Base-by-base conservation (phyloP, 2,888 invertebrate species). In the Cephus pygmeus region DNA sequence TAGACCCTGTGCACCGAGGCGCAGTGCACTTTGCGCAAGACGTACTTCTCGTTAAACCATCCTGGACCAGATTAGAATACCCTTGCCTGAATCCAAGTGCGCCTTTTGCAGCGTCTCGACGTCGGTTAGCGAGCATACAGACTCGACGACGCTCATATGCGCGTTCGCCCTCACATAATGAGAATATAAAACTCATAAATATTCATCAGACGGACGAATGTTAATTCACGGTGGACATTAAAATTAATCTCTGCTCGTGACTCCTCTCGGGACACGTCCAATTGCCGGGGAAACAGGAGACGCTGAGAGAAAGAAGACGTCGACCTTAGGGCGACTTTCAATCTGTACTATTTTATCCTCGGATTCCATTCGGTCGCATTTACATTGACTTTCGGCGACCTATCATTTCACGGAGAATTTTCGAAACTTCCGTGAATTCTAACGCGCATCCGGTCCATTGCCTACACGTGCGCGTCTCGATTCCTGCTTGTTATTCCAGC, bases 151-250 rank as follows among this genome's bases (percentile, higher is more conserved):
- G 78, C 86, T 84, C 81, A 83, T 85, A 81, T 79, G 69, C 77
- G 69, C 56, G 56, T 15, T 56, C 56, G 56, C 23, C 56, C 56
- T 56, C 23, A 9, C 23, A 56, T 23, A 36, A 73, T 77, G 40
- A 77, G 80, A 82, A 76, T 83, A 80, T 82, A 79, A 82, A 82
- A 79, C 80, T 82, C 86, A 86, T 87, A 86, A 88, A 88, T 87
- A 85, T 84, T 83, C 83, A 83, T 84, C 83, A 80, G 77, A 75
- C 75, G 76, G 40, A 79, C 73, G 79, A 85, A 82, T 83, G 78
- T 82, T 83, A 82, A 85, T 85, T 79, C 76, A 77, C 69, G 76
- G 76, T 73, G 80, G 80, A 82, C 83, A 84, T 85, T 85, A 82
- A 83, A 83, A 85, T 85, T 85, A 86, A 85, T 85, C 82, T 82